Evolutionary conservation across 2,888 invertebrate species (phyloP).

Genomic region (Pristionchus japonicus): DNA sequence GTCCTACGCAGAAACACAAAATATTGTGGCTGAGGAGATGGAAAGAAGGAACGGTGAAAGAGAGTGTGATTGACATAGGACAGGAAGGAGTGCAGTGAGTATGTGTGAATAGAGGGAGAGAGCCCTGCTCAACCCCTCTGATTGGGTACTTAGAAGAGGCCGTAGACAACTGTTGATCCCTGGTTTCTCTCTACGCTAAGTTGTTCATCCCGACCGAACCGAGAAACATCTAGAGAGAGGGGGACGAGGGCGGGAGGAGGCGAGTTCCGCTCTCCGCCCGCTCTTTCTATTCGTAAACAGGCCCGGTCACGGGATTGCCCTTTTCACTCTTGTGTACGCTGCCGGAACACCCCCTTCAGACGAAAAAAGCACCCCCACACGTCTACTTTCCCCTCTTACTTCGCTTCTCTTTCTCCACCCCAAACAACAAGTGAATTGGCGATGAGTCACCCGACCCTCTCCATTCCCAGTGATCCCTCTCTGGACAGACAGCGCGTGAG

Average conservation of each 20-base stretch:
- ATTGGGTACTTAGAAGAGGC: not conserved
- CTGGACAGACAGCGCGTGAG: not conserved
- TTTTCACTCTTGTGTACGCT: constrained; percentile 19
- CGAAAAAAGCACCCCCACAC: not conserved
- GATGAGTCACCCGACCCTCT: not conserved
- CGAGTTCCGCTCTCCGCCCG: not conserved
- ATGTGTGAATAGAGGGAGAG: not conserved
- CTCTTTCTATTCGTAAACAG: constrained; percentile 22
- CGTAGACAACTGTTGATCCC: not conserved
- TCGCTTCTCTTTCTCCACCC: not conserved
- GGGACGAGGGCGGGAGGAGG: not conserved
- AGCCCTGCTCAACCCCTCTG: not conserved
- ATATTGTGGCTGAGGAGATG: not conserved
- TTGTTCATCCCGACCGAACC: not conserved
- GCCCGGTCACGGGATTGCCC: constrained; percentile 35
- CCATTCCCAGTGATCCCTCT: too few species aligned
- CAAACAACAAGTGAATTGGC: not conserved
- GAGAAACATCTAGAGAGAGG: constrained; percentile 16
- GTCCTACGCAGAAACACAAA: constrained; percentile 11
- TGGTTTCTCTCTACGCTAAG: not conserved
- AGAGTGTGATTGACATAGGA: constrained; percentile 10
- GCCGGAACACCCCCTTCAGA: constrained; percentile 17
- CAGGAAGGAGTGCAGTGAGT: not conserved
- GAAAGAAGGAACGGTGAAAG: not conserved
- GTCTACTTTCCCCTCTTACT: not conserved